A percentile compares a stretch with the other conserved stretches of the same genome.
phyloP scores from a whole-genome alignment of 2,113 vertebrate species.

The Cephalopterus ornatus region DNA sequence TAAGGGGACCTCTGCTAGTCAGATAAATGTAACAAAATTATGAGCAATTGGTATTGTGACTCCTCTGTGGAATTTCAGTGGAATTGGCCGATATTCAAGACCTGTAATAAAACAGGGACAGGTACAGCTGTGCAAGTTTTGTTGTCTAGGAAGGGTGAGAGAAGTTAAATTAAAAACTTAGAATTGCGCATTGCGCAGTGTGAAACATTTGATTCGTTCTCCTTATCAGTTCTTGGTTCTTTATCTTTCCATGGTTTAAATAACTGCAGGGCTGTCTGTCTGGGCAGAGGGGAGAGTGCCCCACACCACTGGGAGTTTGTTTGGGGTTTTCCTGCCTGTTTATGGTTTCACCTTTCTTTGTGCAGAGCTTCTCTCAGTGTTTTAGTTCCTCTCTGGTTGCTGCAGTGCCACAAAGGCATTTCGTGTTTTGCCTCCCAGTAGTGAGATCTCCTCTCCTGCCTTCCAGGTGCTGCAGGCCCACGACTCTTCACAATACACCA shows the following conservation, averaged over 20 bases:
- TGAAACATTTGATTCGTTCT: not conserved
- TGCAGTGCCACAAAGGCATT: not conserved
- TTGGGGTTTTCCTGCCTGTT: not conserved
- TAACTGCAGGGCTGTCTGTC: not conserved
- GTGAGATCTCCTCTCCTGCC: not conserved
- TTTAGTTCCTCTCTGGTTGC: not conserved
- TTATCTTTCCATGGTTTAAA: not conserved
- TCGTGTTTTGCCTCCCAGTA: not conserved
- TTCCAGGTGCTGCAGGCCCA: constrained; percentile 91
- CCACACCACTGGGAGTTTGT: too few relatives aligned
- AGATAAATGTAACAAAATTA: not conserved
- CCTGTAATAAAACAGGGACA: not conserved
- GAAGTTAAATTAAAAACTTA: not conserved
- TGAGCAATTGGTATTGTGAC: not conserved
- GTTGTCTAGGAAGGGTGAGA: not conserved
- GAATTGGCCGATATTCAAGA: not conserved
- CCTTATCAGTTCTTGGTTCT: not conserved
- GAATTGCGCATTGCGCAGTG: not conserved
- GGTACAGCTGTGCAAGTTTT: not conserved
- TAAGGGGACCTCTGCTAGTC: not conserved
- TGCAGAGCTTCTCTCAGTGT: not conserved
- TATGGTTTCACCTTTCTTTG: not conserved
- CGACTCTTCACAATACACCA: constrained; percentile 98
- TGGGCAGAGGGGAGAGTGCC: not conserved
- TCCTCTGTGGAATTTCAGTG: not conserved